Evolutionary conservation across 2,888 invertebrate genomes (phyloP), one percentile per base, ranked within the genome.

Genomic region (Leucoma salicis): DNA sequence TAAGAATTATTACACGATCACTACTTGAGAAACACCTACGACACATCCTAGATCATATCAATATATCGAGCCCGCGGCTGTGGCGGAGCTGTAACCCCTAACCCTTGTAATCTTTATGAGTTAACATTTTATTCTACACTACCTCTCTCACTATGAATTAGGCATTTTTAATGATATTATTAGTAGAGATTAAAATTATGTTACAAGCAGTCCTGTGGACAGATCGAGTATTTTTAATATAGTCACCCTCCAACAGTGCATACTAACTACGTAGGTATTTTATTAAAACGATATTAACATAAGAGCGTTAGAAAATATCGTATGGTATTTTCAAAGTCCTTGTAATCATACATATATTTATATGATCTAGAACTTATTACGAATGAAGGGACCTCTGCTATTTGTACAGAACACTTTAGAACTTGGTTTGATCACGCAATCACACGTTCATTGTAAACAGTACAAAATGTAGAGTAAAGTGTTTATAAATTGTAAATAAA

Each of bases 41-140:
- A 80, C 80, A 84, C 82, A 86, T 88, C 86, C 88, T 88, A 89
- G 88, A 89, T 88, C 88, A 89, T 89, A 89, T 89, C 78, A 87
- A 88, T 87, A 88, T 87, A 88, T 79, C 69, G 65, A 31, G 69
- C 74, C 77, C 76, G 78, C 78, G 70, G 70, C 69, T 72, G 74
- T 75, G 32, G 36, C 44, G 35, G 21, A 31, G 61, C 72, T 13
- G 11, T 35, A 31, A 29, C 32, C 44, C 29, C 75, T 74, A 74
- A 77, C 66, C 70, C 66, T 70, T 70, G 67, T 74, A 63, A 69
- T 70, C 68, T 70, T 77, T 78, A 73, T 66, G 62, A 74, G 68
- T 74, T 78, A 76, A 82, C 66, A 78, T 63, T 78, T 81, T 81
- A 82, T 66, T 68, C 85, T 87, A 87, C 78, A 59, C 84, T 88